Percentiles rank a stretch among this genome's conserved stretches.
Evolutionary conservation across 2,888 invertebrate species (phyloP).

Genomic region (Heliconius ethilla): DNA sequence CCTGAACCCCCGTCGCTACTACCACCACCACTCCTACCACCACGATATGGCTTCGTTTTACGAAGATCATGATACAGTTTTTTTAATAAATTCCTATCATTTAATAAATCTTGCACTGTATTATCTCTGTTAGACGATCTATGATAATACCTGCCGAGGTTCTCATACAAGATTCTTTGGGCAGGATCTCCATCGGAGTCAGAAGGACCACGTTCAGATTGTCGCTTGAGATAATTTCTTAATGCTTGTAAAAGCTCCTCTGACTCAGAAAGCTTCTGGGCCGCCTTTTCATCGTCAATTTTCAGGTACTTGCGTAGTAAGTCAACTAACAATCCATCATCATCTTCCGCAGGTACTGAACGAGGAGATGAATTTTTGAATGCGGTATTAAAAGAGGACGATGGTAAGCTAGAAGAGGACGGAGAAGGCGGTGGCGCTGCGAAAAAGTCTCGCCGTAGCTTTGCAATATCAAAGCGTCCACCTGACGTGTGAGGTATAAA

Average conservation of each 20-base stretch:
- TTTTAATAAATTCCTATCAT: constrained; percentile 87
- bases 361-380: constrained; percentile 63
- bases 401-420: constrained; percentile 56
- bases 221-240: constrained; percentile 80
- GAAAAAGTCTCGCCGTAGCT: constrained; percentile 86
- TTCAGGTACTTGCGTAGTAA: constrained; percentile 86
- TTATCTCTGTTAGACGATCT: constrained; percentile 85
- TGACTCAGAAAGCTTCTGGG: constrained; percentile 76
- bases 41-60: constrained; percentile 82
- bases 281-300: constrained; percentile 79
- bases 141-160: constrained; percentile 85
- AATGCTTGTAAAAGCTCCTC: constrained; percentile 85
- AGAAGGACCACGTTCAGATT: constrained; percentile 63
- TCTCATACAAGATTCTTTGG: constrained; percentile 83
- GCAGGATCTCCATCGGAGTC: constrained; percentile 65
- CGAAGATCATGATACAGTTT: constrained; percentile 87
- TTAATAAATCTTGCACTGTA: constrained; percentile 87
- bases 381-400: constrained; percentile 65
- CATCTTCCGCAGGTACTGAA: constrained; percentile 62
- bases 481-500: constrained; percentile 79
- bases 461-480: constrained; percentile 86
- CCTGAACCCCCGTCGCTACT: constrained; percentile 48
- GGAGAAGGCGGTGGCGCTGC: constrained; percentile 70
- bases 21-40: constrained; percentile 66
- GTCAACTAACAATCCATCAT: constrained; percentile 82